phyloP scores from a whole-genome alignment of 2,113 vertebrate species.

The Daboia siamensis region DNA sequence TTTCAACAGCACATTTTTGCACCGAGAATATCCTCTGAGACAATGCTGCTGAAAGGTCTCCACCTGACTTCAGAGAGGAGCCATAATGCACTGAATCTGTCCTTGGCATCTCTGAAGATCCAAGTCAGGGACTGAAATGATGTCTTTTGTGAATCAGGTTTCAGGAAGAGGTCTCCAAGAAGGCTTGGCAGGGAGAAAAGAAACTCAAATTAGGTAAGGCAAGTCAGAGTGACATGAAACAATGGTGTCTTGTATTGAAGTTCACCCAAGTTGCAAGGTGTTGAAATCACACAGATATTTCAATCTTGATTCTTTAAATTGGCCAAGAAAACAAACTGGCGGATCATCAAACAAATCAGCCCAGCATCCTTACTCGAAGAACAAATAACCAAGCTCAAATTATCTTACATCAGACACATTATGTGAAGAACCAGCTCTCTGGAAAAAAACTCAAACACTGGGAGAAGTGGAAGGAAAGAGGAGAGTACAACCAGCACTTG shows the following conservation, averaged over 20 bases:
- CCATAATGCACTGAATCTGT: background rate
- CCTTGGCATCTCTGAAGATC: background rate
- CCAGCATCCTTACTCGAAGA: background rate
- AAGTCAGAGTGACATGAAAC: background rate
- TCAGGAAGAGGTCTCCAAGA: background rate
- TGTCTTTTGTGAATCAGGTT: background rate
- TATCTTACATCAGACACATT: background rate
- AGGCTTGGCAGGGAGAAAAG: too few species aligned
- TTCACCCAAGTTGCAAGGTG: background rate
- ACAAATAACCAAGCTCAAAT: background rate
- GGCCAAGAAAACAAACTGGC: background rate
- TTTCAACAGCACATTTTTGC: background rate
- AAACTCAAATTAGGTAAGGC: background rate
- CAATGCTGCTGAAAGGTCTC: background rate
- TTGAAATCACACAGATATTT: too few species aligned
- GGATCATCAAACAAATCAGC: background rate
- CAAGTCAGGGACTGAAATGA: background rate
- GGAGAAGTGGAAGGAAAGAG: background rate
- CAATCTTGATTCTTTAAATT: background rate
- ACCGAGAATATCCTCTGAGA: background rate
- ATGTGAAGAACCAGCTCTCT: background rate
- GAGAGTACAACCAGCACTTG: too few species aligned
- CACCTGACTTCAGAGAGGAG: background rate
- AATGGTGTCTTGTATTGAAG: background rate
- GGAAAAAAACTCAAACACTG: background rate